Conservation (phyloP, 64 coral and sea anemone species). For the Porites australiensis region DNA sequence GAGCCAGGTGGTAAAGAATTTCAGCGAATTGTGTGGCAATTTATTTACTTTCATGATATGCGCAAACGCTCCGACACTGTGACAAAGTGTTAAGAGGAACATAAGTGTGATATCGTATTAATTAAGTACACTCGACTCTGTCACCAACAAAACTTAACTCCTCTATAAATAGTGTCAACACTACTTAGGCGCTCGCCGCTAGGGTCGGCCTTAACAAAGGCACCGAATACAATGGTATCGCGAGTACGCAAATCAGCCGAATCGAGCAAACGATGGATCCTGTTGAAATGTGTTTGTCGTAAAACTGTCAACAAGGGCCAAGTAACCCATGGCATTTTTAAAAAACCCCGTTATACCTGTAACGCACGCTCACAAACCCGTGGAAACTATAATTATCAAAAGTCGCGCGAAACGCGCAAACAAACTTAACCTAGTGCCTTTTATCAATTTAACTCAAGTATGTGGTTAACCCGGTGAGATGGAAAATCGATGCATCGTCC, state of each 20-base stretch:
- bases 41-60: background rate
- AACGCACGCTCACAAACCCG: background rate
- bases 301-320: constrained; percentile 30
- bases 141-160: constrained; percentile 43
- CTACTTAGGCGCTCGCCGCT: constrained; percentile 32
- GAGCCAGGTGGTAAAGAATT: background rate
- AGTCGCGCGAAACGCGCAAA: constrained; percentile 31
- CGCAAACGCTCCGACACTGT: background rate
- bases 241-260: constrained; percentile 5
- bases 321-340: constrained; percentile 8
- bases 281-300: constrained; percentile 45
- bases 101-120: constrained; percentile 31
- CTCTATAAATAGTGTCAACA: constrained; percentile 39
- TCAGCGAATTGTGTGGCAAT: background rate
- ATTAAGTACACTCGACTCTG: constrained; percentile 15
- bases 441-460: constrained; percentile 51
- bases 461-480: constrained; percentile 47
- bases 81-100: constrained; percentile 2
- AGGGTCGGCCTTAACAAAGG: constrained; percentile 44
- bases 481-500: constrained; percentile 20
- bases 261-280: constrained; percentile 8
- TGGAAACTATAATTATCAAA: background rate
- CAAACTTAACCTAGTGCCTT: constrained; percentile 44
- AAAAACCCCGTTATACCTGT: background rate
- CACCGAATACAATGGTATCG: constrained; percentile 31